Base-by-base conservation (phyloP, 1,140 invertebrate genomes). In the Hetaerina americana region DNA sequence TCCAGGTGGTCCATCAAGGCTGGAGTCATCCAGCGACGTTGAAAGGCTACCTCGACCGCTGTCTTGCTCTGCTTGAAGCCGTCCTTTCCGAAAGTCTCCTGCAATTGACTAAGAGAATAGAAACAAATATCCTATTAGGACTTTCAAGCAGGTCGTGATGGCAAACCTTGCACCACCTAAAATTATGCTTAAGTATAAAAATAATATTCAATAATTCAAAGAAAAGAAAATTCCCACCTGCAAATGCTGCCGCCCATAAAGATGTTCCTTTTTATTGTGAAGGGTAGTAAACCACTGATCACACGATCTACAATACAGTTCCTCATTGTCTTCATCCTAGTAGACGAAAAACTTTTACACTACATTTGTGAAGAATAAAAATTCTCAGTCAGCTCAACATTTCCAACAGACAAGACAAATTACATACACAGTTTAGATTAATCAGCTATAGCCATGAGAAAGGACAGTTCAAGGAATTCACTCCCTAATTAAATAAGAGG, bases 201-300 rank as follows among this genome's bases (percentile, higher is more conserved):
- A 10, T 15, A n/a, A n/a, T n/a, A n/a, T n/a, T n/a, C n/a, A n/a
- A n/a, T n/a, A n/a, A n/a, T n/a, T n/a, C n/a, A n/a, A n/a, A n/a
- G n/a, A n/a, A n/a, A n/a, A n/a, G n/a, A n/a, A n/a, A n/a, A n/a
- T n/a, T n/a, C 72, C 69, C 74, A 79, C 79, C 76, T 85, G 83
- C 69, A 85, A 78, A 77, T 87, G 85, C 72, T 84, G 82, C 72
- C 81, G 79, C 15, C 85, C 84, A 77, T 84, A 83, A 71, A 87
- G 78, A 78, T 87, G 85, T 77, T 86, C 85, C 69, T 82, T 80
- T 78, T 86, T 86, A 75, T 87, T 87, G 73, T 86, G 85, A 26
- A 85, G 75, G 72, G 82, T 84, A 72, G 82, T 85, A 76, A 87
- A 87, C 78, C 83, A 85, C 75, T 85, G 82, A 75, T 86, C 82